Conservation (phyloP, 2,888 invertebrate genomes). For the Lamellibrachia satsuma region DNA sequence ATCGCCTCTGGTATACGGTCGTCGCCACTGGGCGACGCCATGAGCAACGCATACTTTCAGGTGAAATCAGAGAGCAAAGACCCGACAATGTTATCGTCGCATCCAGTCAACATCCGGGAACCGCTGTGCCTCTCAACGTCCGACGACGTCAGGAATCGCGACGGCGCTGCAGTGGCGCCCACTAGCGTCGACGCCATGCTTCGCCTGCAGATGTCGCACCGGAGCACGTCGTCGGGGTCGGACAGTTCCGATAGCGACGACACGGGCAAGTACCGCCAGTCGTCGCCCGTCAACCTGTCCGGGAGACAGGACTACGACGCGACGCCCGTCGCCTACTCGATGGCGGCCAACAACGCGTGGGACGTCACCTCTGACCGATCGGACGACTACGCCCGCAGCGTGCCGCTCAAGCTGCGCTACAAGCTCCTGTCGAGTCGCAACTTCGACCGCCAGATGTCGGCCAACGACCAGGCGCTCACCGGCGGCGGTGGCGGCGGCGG, state of each 20-base stretch:
- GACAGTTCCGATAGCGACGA: constrained; percentile 4
- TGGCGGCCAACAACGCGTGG: neutral
- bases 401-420: constrained; percentile 34
- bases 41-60: neutral
- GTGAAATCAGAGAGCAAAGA: neutral
- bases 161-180: neutral
- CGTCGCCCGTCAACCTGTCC: constrained; percentile 6
- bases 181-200: neutral
- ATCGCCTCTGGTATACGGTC: neutral
- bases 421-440: constrained; percentile 25
- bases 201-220: constrained; percentile 3
- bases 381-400: constrained; percentile 14
- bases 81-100: neutral
- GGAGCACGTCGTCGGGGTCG: neutral
- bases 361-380: neutral
- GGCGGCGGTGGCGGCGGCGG: neutral
- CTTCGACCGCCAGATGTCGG: neutral
- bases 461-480: neutral
- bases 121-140: neutral
- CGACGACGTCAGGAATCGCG: neutral
- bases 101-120: neutral
- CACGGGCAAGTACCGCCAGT: neutral
- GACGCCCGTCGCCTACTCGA: neutral
- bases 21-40: neutral
- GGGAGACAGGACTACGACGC: neutral